Base-by-base conservation (phyloP, 2,113 vertebrate genomes). In the Elephantulus edwardii region DNA sequence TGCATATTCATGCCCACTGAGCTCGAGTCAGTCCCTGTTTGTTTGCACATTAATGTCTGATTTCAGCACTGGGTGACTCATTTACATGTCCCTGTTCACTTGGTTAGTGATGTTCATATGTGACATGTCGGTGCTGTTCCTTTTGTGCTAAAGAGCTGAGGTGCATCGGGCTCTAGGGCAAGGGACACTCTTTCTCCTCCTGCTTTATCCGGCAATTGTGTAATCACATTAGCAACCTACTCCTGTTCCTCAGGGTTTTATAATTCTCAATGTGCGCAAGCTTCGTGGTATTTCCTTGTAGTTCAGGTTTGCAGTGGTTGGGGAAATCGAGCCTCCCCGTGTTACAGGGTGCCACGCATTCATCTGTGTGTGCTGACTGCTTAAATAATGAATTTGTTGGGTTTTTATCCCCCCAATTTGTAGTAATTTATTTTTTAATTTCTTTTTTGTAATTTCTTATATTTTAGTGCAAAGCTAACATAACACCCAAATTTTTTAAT, bases 1-100 rank as follows among this genome's bases (percentile, higher is more conserved):
- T 96, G 86, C 96, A 95, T 96, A 95, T 96, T 95, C 93, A 95
- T 96, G 90, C 86, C 88, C 91, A 95, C 86, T 95, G 95, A 95
- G 83, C 95, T 93, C 91, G 92, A 86, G 91, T 86, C 95, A 94
- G 94, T 93, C 93, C 80, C 83, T 95, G 85, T 95, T 96, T 96
- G 95, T 96, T 96, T 96, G 93, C 94, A 95, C 95, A 94, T 95
- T 96, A 96, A 93, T 91, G 88, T 85, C 91, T 96, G 91, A 86
- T 96, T 96, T 94, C 86, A 86, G 86, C 93, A 86, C 92, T 88
- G 92, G 91, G 90, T 93, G 95, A 64, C 93, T 93, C 64, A 93
- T 95, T 95, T 95, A 64, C 96, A 95, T 96, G 78, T 86, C 83
- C 83, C 72, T 96, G 93, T 94, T 95, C 90, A 92, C 76, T 90